Evolutionary conservation across 2,888 invertebrate genomes (phyloP), one percentile per base, ranked within the genome.

Genomic region (Acanthosoma haemorrhoidale): DNA sequence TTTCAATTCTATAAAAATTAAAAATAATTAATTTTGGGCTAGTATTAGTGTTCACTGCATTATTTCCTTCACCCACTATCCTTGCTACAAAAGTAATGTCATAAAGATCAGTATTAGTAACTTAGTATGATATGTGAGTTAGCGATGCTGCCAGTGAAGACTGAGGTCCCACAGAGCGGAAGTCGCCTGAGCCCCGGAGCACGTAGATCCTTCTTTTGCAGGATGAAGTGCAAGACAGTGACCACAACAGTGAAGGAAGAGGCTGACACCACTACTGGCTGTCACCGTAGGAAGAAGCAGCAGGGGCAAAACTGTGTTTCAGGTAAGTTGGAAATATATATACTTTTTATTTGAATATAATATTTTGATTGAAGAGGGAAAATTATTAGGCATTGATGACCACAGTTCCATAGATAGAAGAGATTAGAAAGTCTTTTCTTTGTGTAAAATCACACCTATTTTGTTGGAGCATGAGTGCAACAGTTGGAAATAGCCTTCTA

Each of bases 81-180:
- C 38, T 8, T 8, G 38, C 9, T 36, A 36, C 9, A 36, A n/a
- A 36, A 36, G 9, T 36, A n/a, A 36, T 36, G n/a, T n/a, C 38
- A 36, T 36, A n/a, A 36, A n/a, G n/a, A 11, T 36, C n/a, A n/a
- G 16, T 60, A 8, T 34, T 36, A 60, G 32, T 36, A 60, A 18
- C 9, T 1, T 5, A 13, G 60, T 60, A 29, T 60, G 18, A 18
- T 51, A 51, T 16, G 41, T 67, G 67, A 51, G 67, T 32, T 79
- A 94, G 94, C 94, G 16, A 93, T 95, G 92, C 82, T 94, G 76
- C 94, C 95, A 9, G 90, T 95, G 58, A 93, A 92, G 81, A 87
- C 92, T 1, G 94, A 94, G 77, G 82, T 92, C 70, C 89, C 90
- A 5, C 87, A 89, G 74, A 88, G 88, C 34, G 85, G 87, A 6